Evolutionary conservation across 2,797 vertebrate species (phyloP).

Genomic region (Myotis pilosus): DNA sequence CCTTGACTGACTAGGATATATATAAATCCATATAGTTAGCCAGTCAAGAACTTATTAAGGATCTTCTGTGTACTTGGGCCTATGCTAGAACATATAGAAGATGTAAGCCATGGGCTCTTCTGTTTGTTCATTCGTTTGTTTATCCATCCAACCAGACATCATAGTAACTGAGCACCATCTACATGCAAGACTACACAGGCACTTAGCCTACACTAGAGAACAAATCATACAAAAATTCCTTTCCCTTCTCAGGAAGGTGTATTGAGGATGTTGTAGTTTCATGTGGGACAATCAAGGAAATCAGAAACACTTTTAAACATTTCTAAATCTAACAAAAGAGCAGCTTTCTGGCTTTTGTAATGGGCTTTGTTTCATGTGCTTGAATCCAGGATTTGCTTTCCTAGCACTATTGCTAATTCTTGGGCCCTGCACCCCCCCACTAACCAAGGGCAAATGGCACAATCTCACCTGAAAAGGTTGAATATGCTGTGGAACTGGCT

Average conservation of each 20-base stretch:
- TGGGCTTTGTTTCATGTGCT: neutral
- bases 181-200: neutral
- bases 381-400: neutral
- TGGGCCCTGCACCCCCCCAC: neutral
- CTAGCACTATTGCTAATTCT: neutral
- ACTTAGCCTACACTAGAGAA: neutral
- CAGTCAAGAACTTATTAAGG: neutral
- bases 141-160: neutral
- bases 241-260: neutral
- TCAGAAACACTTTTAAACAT: neutral
- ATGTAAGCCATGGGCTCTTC: neutral
- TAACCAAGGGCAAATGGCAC: neutral
- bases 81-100: neutral
- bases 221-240: slow-evolving; percentile 29
- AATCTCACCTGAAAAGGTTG: neutral
- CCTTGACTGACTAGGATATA: neutral
- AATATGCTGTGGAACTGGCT: neutral
- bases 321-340: neutral
- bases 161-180: neutral
- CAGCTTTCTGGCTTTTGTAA: neutral
- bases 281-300: neutral
- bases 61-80: neutral
- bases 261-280: neutral
- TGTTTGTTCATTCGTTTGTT: neutral
- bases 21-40: neutral